Evolutionary conservation across 2,888 invertebrate genomes (phyloP).

Genomic region (Imbricaverruca yamaguchii): DNA sequence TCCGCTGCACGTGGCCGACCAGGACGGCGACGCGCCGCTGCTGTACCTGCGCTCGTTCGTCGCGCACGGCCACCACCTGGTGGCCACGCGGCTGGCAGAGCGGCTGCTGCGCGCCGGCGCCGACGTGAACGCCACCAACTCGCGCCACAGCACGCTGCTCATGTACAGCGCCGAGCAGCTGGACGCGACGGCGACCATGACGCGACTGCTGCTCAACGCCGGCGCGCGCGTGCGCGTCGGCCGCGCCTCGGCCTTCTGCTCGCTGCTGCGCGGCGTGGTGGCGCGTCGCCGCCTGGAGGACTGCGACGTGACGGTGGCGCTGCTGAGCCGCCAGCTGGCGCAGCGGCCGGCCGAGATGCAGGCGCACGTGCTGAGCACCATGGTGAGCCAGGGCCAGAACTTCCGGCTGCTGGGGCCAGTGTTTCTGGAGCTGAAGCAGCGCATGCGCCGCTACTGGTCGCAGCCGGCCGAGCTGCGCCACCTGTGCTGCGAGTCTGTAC

Average conservation of each 20-base stretch:
- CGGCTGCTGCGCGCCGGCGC: conserved; percentile 15
- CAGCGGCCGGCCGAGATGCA: conserved; percentile 24
- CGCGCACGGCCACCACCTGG: background rate
- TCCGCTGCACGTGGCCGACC: background rate
- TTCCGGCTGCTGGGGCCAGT: conserved; percentile 24
- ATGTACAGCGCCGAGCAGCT: conserved; percentile 23
- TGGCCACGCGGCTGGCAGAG: conserved; percentile 14
- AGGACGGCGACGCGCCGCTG: conserved; percentile 21
- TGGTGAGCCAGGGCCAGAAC: conserved; percentile 26
- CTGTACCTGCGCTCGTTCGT: conserved; percentile 18
- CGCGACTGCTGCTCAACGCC: conserved; percentile 25
- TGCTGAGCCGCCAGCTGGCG: conserved; percentile 26
- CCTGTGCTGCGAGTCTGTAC: conserved; percentile 20
- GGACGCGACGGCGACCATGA: conserved; percentile 22
- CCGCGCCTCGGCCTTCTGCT: conserved; percentile 27
- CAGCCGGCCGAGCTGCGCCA: conserved; percentile 25
- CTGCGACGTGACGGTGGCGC: conserved; percentile 20
- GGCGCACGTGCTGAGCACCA: conserved; percentile 22
- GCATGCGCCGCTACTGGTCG: conserved; percentile 25
- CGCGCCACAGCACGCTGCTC: conserved; percentile 24
- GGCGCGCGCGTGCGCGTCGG: conserved; percentile 26
- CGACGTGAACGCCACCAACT: conserved; percentile 24
- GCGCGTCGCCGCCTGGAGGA: background rate
- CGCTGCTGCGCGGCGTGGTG: conserved; percentile 24
- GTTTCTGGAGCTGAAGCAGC: conserved; percentile 25